Evolutionary conservation across 2,888 invertebrate genomes (phyloP).

Genomic region (Onchidella celtica): DNA sequence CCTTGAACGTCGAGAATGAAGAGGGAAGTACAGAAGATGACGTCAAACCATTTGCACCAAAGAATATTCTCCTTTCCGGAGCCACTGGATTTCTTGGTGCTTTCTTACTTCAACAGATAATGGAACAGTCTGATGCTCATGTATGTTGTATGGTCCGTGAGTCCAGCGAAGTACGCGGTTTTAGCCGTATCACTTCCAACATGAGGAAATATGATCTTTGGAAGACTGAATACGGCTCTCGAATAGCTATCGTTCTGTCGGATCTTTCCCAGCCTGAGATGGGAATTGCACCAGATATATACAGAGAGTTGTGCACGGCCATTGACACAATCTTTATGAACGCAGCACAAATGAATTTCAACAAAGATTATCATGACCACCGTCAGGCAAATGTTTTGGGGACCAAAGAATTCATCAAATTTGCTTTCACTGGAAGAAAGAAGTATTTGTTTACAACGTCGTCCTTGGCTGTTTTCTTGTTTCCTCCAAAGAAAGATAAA

Average conservation of each 20-base stretch:
- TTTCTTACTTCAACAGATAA: constrained; percentile 59
- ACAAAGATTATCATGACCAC: constrained; percentile 63
- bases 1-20: not conserved
- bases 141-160: constrained; percentile 68
- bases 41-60: not conserved
- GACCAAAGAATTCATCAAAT: constrained; percentile 63
- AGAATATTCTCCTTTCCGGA: constrained; percentile 63
- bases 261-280: constrained; percentile 61
- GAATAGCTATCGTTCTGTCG: constrained; percentile 64
- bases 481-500: constrained; percentile 53
- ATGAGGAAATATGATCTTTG: constrained; percentile 63
- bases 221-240: constrained; percentile 59
- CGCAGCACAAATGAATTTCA: constrained; percentile 68
- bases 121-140: constrained; percentile 62
- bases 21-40: not conserved
- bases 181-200: constrained; percentile 63
- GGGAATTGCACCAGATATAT: constrained; percentile 63
- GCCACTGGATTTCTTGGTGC: constrained; percentile 68
- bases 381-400: constrained; percentile 61
- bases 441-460: constrained; percentile 66
- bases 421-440: constrained; percentile 61
- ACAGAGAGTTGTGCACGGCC: constrained; percentile 57
- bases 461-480: constrained; percentile 65
- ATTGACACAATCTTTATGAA: constrained; percentile 66
- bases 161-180: constrained; percentile 59